Evolutionary conservation across 2,888 invertebrate genomes (phyloP), one percentile per base, ranked within the genome.

Genomic region (Timema cristinae): DNA sequence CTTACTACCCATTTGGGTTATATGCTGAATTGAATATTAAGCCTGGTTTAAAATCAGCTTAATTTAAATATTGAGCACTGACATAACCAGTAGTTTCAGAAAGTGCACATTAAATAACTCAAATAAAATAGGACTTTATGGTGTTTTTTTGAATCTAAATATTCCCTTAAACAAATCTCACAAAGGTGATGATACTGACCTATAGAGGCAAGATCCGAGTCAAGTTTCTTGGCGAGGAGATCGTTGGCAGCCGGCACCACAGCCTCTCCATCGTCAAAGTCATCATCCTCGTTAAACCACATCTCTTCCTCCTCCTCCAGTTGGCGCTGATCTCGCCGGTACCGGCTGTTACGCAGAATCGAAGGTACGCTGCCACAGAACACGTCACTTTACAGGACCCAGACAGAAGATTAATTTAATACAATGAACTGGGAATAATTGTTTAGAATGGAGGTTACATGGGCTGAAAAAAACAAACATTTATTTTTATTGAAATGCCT

Each of bases 221-320:
- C 87, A 70, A 87, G 79, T 79, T 87, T 88, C 78, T 85, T 86
- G 74, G 84, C 84, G 71, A 87, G 80, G 74, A 86, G 82, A 77
- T 87, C 87, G 73, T 81, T 82, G 50, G 81, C 78, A 47, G 83
- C 83, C 32, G 85, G 85, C 50, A 85, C 83, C 16, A 86, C 86
- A 15, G 86, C 83, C 78, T 89, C 88, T 75, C 90, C 92, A 79
- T 95, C 95, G 74, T 94, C 91, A 76, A 93, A 90, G 81, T 95
- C 96, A 81, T 97, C 97, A 76, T 98, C 98, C 79, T 97, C 96
- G 81, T 97, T 96, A 84, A 98, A 98, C 97, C 97, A 98, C 90
- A 97, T 94, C 84, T 98, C 98, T 81, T 98, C 98, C 78, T 98
- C 98, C 80, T 98, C 97, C 76, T 98, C 98, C 79, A 97, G 88